phyloP scores from a whole-genome alignment of 2,113 vertebrate genomes.

The Malurus cyaneus region DNA sequence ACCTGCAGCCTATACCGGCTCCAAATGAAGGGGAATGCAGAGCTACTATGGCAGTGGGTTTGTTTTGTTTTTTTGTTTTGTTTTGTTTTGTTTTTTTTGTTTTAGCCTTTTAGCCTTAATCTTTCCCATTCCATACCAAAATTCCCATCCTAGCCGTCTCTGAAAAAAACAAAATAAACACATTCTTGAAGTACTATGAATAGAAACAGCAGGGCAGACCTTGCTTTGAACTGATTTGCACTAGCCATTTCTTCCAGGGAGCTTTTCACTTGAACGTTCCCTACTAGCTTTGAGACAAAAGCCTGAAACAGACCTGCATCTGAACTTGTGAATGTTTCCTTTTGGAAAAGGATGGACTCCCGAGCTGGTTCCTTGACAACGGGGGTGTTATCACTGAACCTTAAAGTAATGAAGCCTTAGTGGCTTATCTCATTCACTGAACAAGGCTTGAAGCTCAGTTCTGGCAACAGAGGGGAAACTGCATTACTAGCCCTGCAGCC shows the following conservation, averaged over 20 bases:
- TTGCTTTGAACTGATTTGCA: conserved; percentile 3
- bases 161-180: conserved; percentile 8
- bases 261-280: not conserved
- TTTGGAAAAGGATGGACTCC: not conserved
- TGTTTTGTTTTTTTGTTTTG: not conserved
- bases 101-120: not conserved
- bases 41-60: not conserved
- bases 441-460: not conserved
- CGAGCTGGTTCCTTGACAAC: not conserved
- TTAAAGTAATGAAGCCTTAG: not conserved
- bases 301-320: not conserved
- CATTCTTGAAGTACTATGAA: not conserved
- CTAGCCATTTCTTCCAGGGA: not conserved
- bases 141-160: not conserved
- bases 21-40: not conserved
- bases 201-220: not conserved
- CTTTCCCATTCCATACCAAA: not conserved
- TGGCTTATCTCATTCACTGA: not conserved
- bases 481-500: not conserved
- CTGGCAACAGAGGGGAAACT: not conserved
- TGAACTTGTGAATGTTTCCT: not conserved
- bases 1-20: not conserved
- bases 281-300: not conserved
- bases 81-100: not conserved
- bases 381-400: not conserved